Base-by-base conservation (phyloP, 1,140 invertebrate species). In the Plectus sambesii region DNA sequence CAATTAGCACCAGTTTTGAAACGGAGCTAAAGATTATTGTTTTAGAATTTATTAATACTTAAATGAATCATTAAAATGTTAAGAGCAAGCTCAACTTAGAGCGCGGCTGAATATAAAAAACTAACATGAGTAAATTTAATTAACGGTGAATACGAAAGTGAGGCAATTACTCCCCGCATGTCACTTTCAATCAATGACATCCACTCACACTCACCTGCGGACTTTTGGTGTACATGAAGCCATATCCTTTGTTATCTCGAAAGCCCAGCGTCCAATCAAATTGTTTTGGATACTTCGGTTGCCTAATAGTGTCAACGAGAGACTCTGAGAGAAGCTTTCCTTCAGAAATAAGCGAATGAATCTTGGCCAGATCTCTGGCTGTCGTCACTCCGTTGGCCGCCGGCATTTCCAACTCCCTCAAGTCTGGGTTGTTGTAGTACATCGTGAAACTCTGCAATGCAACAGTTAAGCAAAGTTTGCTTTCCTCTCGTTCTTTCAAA, bases 191-290 rank as follows among this genome's bases (percentile, higher is more conserved):
- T n/a, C n/a, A 24, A 41, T 41, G 9, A 19, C 9, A 12, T 41
- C 9, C 39, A 9, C 9, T 9, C 9, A 41, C n/a, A 9, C 9
- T 41, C 1, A 52, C 51, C 30, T 45, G 22, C 29, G 51, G 42
- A 30, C 29, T 48, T 29, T 55, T 49, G 8, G 50, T 53, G 19
- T 19, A 53, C 29, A 53, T 38, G 33, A 25, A 53, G 3, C 53
- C 51, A 42, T 55, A 51, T n/a, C 37, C 51, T 47, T 53, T 55
- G 51, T 35, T 55, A 22, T 55, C 53, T n/a, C n/a, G n/a, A n/a
- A n/a, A n/a, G n/a, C n/a, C n/a, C n/a, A n/a, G n/a, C n/a, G n/a
- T n/a, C n/a, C n/a, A n/a, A n/a, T n/a, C n/a, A n/a, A n/a, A n/a
- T n/a, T n/a, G n/a, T n/a, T n/a, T n/a, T n/a, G n/a, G n/a, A n/a